A percentile compares a stretch with the other conserved stretches of the same genome.
Conservation (phyloP, 2,797 vertebrate genomes). For the Cossypha caffra region DNA sequence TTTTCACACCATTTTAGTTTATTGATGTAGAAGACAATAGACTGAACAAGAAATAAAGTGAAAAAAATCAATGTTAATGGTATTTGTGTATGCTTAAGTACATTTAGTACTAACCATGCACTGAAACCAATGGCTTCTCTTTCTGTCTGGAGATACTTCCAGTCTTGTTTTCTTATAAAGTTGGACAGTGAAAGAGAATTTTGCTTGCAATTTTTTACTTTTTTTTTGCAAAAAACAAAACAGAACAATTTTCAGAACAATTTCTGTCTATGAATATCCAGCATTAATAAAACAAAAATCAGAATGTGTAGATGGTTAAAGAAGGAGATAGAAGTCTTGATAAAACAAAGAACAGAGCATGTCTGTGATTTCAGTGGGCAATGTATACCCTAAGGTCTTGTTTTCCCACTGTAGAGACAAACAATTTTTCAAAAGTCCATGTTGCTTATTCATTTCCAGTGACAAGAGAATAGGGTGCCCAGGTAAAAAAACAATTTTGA, state of each 20-base stretch:
- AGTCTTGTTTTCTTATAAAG: neutral
- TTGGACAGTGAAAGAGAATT: neutral
- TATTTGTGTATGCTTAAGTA: neutral
- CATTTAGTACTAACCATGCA: neutral
- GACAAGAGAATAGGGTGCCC: neutral
- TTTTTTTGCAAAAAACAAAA: too few species aligned
- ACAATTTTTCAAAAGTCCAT: neutral
- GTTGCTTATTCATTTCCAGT: neutral
- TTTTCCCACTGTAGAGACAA: neutral
- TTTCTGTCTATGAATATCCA: neutral
- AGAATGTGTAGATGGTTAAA: neutral
- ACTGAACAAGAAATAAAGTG: neutral
- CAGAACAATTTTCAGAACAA: neutral
- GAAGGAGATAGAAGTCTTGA: neutral
- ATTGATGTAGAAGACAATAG: neutral
- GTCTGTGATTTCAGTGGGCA: neutral
- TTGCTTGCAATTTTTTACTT: neutral
- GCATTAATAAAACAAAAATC: neutral
- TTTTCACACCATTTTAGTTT: neutral
- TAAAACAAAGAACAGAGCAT: neutral
- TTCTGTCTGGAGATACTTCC: neutral
- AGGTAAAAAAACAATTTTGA: neutral
- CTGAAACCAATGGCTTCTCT: neutral
- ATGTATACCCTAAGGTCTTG: neutral
- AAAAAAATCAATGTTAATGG: neutral